Evolutionary conservation across 1,140 invertebrate species (phyloP), one percentile per base, ranked within the genome.

Genomic region (Drosophila eugracilis): DNA sequence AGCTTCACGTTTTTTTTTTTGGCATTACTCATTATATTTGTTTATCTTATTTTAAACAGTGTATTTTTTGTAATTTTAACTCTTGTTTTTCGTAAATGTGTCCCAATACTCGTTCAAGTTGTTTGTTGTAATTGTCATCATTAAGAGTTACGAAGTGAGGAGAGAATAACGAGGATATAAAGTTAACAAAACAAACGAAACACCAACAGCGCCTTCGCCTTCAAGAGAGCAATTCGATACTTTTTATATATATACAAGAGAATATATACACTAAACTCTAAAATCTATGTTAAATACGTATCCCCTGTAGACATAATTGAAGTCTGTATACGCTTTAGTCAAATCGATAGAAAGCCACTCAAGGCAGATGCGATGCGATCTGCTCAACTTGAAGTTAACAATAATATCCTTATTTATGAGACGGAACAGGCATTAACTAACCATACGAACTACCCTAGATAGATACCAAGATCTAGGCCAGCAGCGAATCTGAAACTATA

Each of bases 191-290:
- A 28, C 52, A 59, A 76, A 52, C 45, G 26, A 66, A 83, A 83
- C 84, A 88, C 84, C 84, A 84, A 78, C 58, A 84, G 84, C 83
- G 84, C 84, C 84, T 88, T 88, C 47, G 65, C 57, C 70, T 63
- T 63, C 30, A 73, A 72, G 66, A 59, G 66, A 80, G 71, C 49
- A 78, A 78, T 67, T 55, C 58, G 69, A 78, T 50, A 63, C 70
- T 53, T 80, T 73, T 59, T 83, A 55, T 63, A 72, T 49, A 74
- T 70, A 57, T 44, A 81, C 67, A 54, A 54, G 26, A 58, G 58
- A 37, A 79, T 62, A 50, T 69, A 76, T 60, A 60, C 48, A 45
- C 60, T 36, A 21, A 24, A n/a, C n/a, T n/a, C n/a, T 60, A 47
- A 36, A 55, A 34, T 47, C 44, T 34, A 73, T 54, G 42, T 53